Evolutionary conservation across 2,888 invertebrate species (phyloP), one percentile per base, ranked within the genome.

Genomic region (Rhagium mordax): DNA sequence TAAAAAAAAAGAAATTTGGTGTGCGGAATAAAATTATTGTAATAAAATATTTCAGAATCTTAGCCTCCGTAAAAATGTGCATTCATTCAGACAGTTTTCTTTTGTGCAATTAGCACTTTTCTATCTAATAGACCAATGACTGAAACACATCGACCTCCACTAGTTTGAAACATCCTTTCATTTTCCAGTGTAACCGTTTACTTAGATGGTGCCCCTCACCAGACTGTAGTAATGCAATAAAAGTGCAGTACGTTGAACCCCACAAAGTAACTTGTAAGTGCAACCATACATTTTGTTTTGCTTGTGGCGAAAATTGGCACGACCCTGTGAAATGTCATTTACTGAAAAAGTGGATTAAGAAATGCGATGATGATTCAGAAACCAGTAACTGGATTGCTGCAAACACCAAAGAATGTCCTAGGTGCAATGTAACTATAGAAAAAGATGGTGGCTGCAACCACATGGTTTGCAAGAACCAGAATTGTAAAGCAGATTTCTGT

Each of bases 341-440:
- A 87, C 91, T 99, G 18, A 93, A 93, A 85, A 96, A 95, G 88
- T 99, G 99, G 99, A 96, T 98, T 80, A 98, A 98, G 89, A 99
- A 99, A 89, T 99, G 98, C 89, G 98, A 98, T 88, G 99, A 99
- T 87, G 99, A 99, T 89, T 97, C 97, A 4, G 99, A 99, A 89
- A 99, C 99, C 69, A 97, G 98, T 10, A 99, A 99, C 87, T 99
- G 99, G 99, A 98, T 99, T 85, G 98, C 98, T 71, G 98, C 98
- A 27, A 99, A 99, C 89, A 99, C 99, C 69, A 99, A 99, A 90
- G 98, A 98, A 89, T 99, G 99, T 88, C 99, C 99, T 53, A 96
- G 96, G 88, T 99, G 99, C 89, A 97, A 97, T 88, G 98, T 97
- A 61, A 96, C 96, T n/a, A 96, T 97, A 83, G 96, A 97, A 86